Conservation (phyloP, 2,113 vertebrate genomes). For the Myrmophylax atrothorax region DNA sequence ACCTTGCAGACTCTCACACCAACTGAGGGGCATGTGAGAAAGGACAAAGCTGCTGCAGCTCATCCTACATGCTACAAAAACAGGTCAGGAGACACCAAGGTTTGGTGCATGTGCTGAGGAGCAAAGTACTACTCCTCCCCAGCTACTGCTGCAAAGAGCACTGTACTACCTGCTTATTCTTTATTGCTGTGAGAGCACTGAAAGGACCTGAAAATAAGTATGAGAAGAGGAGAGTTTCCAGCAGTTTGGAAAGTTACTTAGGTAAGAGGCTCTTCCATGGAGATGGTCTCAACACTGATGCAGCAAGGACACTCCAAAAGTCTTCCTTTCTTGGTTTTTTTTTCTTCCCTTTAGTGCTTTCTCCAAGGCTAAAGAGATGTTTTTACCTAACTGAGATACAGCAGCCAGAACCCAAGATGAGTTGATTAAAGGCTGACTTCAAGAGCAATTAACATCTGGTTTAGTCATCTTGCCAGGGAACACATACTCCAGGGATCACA, state of each 20-base stretch:
- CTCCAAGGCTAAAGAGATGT: background rate
- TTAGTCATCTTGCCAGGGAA: slow-evolving; percentile 49
- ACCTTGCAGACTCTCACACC: background rate
- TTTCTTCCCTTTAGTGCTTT: background rate
- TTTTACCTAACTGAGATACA: background rate
- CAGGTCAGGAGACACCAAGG: fast-evolving
- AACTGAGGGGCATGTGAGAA: fast-evolving
- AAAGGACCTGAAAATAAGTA: background rate
- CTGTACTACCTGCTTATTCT: background rate
- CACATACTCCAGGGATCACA: background rate
- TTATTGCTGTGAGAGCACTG: background rate
- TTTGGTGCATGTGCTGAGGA: background rate
- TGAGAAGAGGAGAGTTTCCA: background rate
- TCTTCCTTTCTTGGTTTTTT: background rate
- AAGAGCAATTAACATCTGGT: slow-evolving; percentile 52
- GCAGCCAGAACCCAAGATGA: background rate
- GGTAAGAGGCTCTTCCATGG: background rate
- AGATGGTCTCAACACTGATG: background rate
- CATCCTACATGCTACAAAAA: background rate
- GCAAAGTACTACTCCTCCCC: background rate
- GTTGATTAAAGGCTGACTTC: slow-evolving; percentile 54
- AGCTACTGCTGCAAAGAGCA: background rate
- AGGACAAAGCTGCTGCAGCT: background rate
- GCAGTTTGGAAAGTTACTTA: background rate
- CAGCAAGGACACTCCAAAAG: background rate